Percentiles rank a stretch among this genome's conserved stretches.
Evolutionary conservation across 2,113 vertebrate genomes (phyloP).

Genomic region (Macquaria australasica): DNA sequence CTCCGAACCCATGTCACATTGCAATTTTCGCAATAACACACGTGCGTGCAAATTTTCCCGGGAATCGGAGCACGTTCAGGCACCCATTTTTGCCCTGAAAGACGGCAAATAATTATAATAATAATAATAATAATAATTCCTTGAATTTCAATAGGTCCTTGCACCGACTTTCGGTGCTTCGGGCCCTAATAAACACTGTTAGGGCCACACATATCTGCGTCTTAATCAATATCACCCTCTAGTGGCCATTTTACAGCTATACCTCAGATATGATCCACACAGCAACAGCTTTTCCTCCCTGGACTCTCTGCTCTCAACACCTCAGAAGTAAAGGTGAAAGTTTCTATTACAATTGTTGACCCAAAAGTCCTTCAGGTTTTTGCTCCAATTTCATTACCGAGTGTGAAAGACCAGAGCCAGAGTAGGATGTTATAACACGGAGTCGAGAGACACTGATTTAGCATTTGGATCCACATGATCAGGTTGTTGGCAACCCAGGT

Average conservation of each 20-base stretch:
- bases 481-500: background rate
- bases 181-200: too few relatives aligned
- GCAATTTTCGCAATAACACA: too few relatives aligned
- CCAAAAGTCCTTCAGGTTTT: background rate
- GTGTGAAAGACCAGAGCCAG: background rate
- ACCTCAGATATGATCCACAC: background rate
- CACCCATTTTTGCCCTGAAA: too few relatives aligned
- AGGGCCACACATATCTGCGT: background rate
- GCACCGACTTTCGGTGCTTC: too few relatives aligned
- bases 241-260: conserved; percentile 2
- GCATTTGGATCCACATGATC: background rate
- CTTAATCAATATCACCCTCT: conserved; percentile 33
- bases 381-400: background rate
- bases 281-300: background rate
- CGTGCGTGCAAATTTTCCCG: too few relatives aligned
- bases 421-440: background rate
- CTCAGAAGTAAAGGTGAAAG: background rate
- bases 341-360: too few relatives aligned
- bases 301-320: background rate
- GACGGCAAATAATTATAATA: too few relatives aligned
- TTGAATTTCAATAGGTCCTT: too few relatives aligned
- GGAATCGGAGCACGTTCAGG: too few relatives aligned
- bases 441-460: background rate
- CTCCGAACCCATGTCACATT: too few relatives aligned
- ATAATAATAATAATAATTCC: too few relatives aligned